Conservation (phyloP, 2,797 vertebrate species). For the Cynopterus sphinx region DNA sequence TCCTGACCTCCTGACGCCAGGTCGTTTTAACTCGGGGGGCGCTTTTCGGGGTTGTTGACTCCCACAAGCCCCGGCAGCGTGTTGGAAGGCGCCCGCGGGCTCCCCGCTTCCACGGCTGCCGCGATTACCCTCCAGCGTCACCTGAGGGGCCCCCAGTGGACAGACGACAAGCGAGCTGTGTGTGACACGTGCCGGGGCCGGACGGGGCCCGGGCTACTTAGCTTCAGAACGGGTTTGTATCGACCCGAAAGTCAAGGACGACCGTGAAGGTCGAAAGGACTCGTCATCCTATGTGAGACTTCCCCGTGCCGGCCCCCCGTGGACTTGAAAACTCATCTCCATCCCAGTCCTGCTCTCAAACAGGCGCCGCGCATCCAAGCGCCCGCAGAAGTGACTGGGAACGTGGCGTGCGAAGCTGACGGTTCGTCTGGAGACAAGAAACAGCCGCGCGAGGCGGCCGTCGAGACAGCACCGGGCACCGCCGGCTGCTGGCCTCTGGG, state of each 20-base stretch:
- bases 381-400: not conserved
- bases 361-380: not conserved
- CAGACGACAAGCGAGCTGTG: too few species aligned
- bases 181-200: not conserved
- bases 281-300: not conserved
- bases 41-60: not conserved
- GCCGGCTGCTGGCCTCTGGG: not conserved
- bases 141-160: not conserved
- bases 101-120: not conserved
- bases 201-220: not conserved
- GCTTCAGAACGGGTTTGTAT: not conserved
- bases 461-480: too few species aligned
- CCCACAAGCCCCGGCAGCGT: not conserved
- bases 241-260: not conserved
- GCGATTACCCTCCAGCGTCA: not conserved
- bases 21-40: not conserved
- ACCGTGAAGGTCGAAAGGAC: not conserved
- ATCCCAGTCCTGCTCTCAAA: not conserved
- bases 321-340: not conserved
- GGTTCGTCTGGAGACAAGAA: not conserved
- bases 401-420: not conserved
- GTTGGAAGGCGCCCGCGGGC: not conserved
- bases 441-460: fast-evolving
- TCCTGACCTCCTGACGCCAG: not conserved
- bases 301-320: not conserved